Evolutionary conservation across 1,140 invertebrate species (phyloP).

Genomic region (Dendrolimus punctatus): DNA sequence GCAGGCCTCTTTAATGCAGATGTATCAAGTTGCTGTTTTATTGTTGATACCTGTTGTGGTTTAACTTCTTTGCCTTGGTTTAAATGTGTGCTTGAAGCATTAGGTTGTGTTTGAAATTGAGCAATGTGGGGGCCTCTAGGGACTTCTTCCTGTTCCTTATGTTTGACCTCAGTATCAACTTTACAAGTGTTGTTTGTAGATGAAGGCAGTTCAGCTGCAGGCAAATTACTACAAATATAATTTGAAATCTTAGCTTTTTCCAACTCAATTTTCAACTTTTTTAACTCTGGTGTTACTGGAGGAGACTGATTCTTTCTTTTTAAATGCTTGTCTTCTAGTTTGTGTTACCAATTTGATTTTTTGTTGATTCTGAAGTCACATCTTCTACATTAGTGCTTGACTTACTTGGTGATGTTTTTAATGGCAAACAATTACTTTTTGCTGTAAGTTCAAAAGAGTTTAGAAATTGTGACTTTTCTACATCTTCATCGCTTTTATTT

Average conservation of each 20-base stretch:
- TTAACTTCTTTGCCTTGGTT: conserved; percentile 33
- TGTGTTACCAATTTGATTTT: conserved; percentile 28
- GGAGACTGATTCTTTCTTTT: conserved; percentile 42
- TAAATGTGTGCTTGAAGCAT: conserved; percentile 8
- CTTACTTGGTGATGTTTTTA: conserved; percentile 40
- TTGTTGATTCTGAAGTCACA: conserved; percentile 16
- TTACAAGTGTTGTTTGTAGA: conserved; percentile 20
- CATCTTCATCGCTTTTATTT: conserved; percentile 63
- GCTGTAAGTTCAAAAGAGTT: conserved; percentile 73
- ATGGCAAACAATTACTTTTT: conserved; percentile 40
- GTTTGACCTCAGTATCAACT: conserved; percentile 15
- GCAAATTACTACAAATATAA: conserved; percentile 6
- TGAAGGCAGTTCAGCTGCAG: conserved; percentile 8
- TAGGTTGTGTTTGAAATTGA: conserved; percentile 11
- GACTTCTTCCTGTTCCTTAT: conserved; percentile 18
- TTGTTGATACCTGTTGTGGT: conserved; percentile 12
- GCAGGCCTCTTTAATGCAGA: conserved; percentile 35
- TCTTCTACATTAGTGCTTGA: conserved; percentile 19
- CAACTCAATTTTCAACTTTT: conserved; percentile 60
- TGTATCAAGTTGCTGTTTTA: conserved; percentile 30
- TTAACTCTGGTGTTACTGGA: conserved; percentile 43
- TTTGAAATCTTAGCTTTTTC: conserved; percentile 45
- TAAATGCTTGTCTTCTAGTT: conserved; percentile 40
- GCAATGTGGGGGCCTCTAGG: conserved; percentile 13
- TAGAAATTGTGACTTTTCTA: conserved; percentile 73